A percentile compares a stretch with the other conserved stretches of the same genome.
Evolutionary conservation across 2,113 vertebrate species (phyloP).

Genomic region (Oxyura jamaicensis): DNA sequence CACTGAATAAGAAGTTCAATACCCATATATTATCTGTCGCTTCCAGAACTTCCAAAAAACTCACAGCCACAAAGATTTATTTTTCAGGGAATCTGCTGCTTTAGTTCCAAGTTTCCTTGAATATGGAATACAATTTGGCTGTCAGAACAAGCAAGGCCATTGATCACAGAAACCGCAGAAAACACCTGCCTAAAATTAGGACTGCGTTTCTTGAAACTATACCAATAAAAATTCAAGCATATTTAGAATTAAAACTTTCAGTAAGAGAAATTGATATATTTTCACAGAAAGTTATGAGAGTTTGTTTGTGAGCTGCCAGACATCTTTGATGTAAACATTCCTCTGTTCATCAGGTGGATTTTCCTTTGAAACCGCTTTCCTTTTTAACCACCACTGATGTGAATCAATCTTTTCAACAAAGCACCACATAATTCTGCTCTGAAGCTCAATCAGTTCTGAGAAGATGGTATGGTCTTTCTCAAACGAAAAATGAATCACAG

Average conservation of each 20-base stretch:
- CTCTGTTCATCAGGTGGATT: background rate
- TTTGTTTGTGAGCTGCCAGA: background rate
- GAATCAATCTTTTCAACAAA: background rate
- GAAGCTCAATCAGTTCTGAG: background rate
- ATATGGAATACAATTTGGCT: background rate
- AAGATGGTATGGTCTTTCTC: background rate
- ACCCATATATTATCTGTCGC: background rate
- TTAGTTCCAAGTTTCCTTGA: background rate
- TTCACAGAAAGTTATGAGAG: background rate
- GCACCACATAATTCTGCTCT: background rate
- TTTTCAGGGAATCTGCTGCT: constrained; percentile 11
- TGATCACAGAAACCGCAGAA: background rate
- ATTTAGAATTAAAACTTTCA: background rate
- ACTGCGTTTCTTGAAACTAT: background rate
- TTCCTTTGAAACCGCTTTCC: background rate
- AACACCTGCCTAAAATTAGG: background rate
- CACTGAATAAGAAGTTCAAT: background rate
- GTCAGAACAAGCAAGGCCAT: background rate
- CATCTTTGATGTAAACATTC: background rate
- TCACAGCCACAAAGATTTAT: background rate
- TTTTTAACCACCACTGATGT: background rate
- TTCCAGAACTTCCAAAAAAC: background rate
- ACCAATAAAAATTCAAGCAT: background rate
- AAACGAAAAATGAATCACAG: background rate
- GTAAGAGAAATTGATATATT: background rate